Evolutionary conservation across 2,888 invertebrate genomes (phyloP), one percentile per base, ranked within the genome.

Genomic region (Uloborus plumipes): DNA sequence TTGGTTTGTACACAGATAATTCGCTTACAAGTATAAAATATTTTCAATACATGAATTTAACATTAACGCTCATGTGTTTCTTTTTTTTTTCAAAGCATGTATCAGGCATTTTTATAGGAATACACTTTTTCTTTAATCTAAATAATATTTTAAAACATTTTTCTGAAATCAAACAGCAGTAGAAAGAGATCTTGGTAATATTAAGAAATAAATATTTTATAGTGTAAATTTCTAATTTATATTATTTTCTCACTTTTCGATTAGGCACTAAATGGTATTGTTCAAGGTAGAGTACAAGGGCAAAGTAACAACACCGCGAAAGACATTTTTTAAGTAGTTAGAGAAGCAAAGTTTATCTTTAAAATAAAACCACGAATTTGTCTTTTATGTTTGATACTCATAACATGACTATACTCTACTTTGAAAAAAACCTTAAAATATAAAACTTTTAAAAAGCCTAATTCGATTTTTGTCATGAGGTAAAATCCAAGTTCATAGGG

Each of bases 231-330:
- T 62, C 65, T 39, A 39, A 39, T 74, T 81, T 81, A 58, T 18
- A 74, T 70, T 50, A 64, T 62, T 80, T 80, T 80, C 80, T 81
- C 80, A 81, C 74, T 80, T 74, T 69, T 70, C 65, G 59, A 65
- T 81, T 70, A 81, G 80, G 80, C 80, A 81, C 80, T 81, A 69
- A 62, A 69, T 74, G 70, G 74, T 74, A 59, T 75, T 64, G 70
- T 81, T 70, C 80, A 81, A 73, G 51, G 79, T 80, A 59, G 79
- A 80, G 73, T 79, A 73, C 79, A 67, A 14, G 18, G 7, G 14
- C n/a, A 66, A 50, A 64, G 49, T 47, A 64, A 14, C 14, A 14
- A 59, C 9, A 22, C 59, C 18, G 20, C 22, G 20, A 59, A 59
- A 59, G 59, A 59, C 18, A 59, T 31, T 31, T n/a, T 31, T 18